Base-by-base conservation (phyloP, 2,888 invertebrate species). In the Neelides folsomi region DNA sequence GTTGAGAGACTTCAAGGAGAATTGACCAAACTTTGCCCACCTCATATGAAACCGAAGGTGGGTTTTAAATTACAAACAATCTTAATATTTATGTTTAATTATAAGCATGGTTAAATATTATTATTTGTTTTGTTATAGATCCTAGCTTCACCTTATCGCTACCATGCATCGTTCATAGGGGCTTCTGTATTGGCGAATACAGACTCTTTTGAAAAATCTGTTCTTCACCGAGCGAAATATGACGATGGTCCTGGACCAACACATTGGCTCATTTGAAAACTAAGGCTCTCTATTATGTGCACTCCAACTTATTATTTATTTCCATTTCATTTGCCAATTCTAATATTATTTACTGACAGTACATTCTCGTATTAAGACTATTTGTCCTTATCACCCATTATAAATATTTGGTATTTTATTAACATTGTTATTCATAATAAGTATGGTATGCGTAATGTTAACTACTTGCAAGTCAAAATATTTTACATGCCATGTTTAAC, bases 141-240 rank as follows among this genome's bases (percentile, higher is more conserved):
- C 12, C 73, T 74, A 63, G 71, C 72, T 2, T 72, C 74, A 16
- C 76, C 76, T 0, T 75, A 77, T 67, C 68, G 77, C 8, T 75
- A 76, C 62, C 77, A 78, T 65, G 73, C 76, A 13, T 74, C 77
- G 1, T 78, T 72, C 66, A 68, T 78, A 39, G 78, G 78, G n/a
- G 76, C 76, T 1, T 75, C 75, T 54, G 69, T 73, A 15, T 68
- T 75, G 51, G 74, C 75, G 2, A 54, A 54, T 10, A 62, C 62
- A 2, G 63, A 63, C 34, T 62, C 65, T 2, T 65, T 62, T 53
- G 65, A 63, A 42, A 60, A 61, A 43, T 65, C 65, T 34, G 48
- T 65, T 1, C 56, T 63, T 5, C 54, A 57, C 13, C 55, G 57
- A 38, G 49, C 47, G 10, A 56, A 62, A 15, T 65, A 65, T 47